These are phyloP conservation scores for Chondrosia reniformis DNA, from an alignment of 37 sponge, comb jelly and placozoan species.

Conservation along the genomic window DNA sequence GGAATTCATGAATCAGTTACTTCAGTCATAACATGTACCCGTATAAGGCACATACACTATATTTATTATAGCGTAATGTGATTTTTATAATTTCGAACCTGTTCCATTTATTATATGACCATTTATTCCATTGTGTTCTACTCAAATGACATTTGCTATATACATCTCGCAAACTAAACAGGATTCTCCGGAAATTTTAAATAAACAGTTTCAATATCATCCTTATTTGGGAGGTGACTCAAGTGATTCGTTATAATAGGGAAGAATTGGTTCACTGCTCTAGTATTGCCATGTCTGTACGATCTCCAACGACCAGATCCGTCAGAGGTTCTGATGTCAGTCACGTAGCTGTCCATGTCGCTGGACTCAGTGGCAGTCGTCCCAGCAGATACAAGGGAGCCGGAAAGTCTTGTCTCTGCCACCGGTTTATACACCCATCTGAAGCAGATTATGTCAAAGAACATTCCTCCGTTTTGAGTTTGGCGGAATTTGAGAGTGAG, in stretches of 20 bases:
- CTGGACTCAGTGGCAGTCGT: conserved; percentile 10
- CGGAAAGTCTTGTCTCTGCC: conserved; percentile 74
- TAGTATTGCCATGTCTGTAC: neutral
- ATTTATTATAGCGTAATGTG: no score
- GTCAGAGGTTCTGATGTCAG: neutral
- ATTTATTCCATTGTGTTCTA: no score
- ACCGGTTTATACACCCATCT: conserved; percentile 58
- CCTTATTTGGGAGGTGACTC: neutral
- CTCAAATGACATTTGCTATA: no score
- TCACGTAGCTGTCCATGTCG: neutral
- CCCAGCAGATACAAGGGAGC: conserved; percentile 30
- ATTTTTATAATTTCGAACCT: no score
- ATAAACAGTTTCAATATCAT: neutral
- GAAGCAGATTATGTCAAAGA: conserved; percentile 36
- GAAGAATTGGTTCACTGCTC: neutral
- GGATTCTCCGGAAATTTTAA: neutral
- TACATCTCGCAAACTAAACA: no score
- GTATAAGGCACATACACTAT: no score
- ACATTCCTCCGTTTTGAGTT: conserved; percentile 57
- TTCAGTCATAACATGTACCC: no score
- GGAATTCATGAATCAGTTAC: no score
- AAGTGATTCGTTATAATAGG: neutral
- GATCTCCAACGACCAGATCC: neutral
- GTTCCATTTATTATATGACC: no score
- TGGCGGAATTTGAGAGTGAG: conserved; percentile 56